Percentiles rank a stretch among this genome's conserved stretches.
These are phyloP conservation scores for Clupea harengus DNA, from an alignment of 2,113 vertebrate species.

Conservation along the genomic window DNA sequence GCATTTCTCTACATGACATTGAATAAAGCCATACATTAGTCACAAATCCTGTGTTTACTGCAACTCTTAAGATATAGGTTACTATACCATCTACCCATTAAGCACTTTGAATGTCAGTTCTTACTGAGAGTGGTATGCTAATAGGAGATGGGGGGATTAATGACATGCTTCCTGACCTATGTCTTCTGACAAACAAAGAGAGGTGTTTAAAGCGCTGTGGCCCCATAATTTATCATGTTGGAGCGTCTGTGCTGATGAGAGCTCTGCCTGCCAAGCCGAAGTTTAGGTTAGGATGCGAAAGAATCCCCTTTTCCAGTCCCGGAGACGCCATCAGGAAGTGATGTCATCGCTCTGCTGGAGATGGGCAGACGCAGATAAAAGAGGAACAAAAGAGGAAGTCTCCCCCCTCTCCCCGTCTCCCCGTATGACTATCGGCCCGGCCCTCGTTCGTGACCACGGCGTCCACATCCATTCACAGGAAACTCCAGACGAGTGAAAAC, in stretches of 20 bases:
- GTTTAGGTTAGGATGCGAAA: background rate
- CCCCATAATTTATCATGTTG: background rate
- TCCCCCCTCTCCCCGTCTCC: constrained; percentile 48
- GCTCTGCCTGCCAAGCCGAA: background rate
- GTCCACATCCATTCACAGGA: background rate
- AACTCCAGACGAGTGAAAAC: background rate
- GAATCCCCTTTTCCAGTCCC: background rate
- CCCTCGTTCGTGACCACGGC: too few relatives aligned
- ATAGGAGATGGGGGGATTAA: background rate
- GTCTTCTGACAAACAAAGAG: background rate
- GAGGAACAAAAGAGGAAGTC: constrained; percentile 43
- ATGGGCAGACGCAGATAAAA: constrained; percentile 65
- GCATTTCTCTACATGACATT: background rate
- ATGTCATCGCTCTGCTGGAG: constrained; percentile 60
- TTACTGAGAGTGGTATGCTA: background rate
- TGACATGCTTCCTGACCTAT: background rate
- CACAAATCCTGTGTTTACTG: background rate
- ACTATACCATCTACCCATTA: background rate
- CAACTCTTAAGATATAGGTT: background rate
- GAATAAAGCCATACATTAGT: background rate
- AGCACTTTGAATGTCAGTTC: background rate
- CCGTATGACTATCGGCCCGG: too few relatives aligned
- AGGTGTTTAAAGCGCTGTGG: background rate
- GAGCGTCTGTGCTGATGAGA: constrained; percentile 10
- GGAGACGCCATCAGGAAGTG: constrained; percentile 56